phyloP scores from a whole-genome alignment of 2,113 vertebrate genomes.

The Ailurus styani region DNA sequence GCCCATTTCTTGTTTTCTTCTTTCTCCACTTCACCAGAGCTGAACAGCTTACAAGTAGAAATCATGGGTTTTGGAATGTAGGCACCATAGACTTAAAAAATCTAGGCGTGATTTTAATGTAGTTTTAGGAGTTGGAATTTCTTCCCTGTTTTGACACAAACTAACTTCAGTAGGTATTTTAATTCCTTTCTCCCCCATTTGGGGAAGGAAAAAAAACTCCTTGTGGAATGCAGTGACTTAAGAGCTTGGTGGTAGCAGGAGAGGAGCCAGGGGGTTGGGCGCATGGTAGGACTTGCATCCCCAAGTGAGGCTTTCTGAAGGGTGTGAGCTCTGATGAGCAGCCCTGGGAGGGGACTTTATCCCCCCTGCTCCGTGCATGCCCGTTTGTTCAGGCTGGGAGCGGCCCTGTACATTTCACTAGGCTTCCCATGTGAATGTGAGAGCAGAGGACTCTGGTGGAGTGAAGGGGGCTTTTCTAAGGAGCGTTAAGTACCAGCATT shows the following conservation, averaged over 20 bases:
- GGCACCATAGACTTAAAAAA: not conserved
- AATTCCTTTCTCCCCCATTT: not conserved
- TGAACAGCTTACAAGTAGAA: not conserved
- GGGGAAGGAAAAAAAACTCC: not conserved
- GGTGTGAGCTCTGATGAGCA: not conserved
- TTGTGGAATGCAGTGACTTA: not conserved
- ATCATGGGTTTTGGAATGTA: not conserved
- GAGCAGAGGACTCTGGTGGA: not conserved
- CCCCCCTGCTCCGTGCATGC: too few relatives aligned
- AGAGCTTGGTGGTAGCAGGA: not conserved
- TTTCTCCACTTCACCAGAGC: not conserved
- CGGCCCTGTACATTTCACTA: not conserved
- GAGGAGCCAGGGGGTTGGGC: not conserved
- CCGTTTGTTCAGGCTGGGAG: not conserved
- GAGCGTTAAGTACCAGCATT: not conserved
- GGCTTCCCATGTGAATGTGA: not conserved
- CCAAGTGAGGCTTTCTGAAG: not conserved
- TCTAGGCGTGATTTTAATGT: not conserved
- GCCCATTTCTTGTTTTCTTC: not conserved
- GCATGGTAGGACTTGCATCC: not conserved
- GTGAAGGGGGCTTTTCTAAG: not conserved
- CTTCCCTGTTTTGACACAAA: slow-evolving; percentile 1
- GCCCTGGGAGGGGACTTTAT: not conserved
- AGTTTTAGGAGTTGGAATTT: not conserved
- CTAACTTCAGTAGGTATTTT: not conserved